Evolutionary conservation across 2,797 vertebrate genomes (phyloP).

Genomic region (Rhabdomys pumilio): DNA sequence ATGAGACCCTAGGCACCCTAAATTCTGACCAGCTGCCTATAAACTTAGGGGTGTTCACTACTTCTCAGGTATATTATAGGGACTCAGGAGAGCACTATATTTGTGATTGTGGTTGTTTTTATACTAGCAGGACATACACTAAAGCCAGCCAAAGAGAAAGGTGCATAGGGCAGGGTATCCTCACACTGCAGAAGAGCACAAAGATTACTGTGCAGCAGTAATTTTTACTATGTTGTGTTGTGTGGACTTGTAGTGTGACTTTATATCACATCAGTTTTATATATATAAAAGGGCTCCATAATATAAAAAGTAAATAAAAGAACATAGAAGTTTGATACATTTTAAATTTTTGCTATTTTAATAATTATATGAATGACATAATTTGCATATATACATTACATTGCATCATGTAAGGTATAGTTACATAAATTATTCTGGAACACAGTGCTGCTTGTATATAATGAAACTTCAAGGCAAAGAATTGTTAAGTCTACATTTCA

Average conservation of each 20-base stretch:
- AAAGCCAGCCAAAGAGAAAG: background rate
- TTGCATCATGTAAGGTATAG: background rate
- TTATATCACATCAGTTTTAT: background rate
- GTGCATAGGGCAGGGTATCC: background rate
- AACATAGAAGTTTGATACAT: background rate
- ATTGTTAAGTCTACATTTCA: background rate
- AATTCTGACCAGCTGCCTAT: background rate
- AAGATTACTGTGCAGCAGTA: background rate
- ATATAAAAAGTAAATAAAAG: background rate
- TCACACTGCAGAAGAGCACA: background rate
- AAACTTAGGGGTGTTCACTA: background rate
- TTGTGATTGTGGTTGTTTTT: constrained; percentile 34
- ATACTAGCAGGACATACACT: background rate
- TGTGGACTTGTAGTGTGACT: background rate
- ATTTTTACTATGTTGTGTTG: background rate
- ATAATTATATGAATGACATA: constrained; percentile 7
- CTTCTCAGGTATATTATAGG: background rate
- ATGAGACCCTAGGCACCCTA: background rate
- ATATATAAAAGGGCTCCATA: background rate
- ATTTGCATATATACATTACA: constrained; percentile 25
- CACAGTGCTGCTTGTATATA: background rate
- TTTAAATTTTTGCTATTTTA: constrained; percentile 50
- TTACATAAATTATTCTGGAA: constrained; percentile 24
- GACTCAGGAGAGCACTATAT: background rate
- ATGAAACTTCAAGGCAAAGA: constrained; percentile 23